Base-by-base conservation (phyloP, 2,797 vertebrate genomes). In the Alosa sapidissima region DNA sequence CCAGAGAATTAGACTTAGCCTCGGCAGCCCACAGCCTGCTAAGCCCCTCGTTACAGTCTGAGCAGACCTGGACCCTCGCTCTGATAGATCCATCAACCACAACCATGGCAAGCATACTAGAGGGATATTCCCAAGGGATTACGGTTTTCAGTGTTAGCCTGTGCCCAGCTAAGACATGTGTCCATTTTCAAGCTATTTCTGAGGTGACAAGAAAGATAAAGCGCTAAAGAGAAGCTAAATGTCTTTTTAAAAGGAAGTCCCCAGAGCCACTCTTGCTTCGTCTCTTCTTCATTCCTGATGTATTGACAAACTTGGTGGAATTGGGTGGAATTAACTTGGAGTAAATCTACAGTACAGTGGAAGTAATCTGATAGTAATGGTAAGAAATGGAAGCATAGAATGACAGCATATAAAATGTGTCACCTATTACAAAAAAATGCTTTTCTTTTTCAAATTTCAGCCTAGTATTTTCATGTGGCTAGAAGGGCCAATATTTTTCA, bases 191-290 rank as follows among this genome's bases (percentile, higher is more conserved):
- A 75, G 68, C 36, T 36, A 45, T 19, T 75, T 45, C 68, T 19
- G 68, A 41, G 68, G 68, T 75, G 68, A 75, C 68, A 75, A 75
- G 36, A 75, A 14, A 36, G 68, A 75, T 75, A 75, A 75, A 75
- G 33, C 41, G 13, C 36, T 13, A 28, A 36, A 41, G 68, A 41
- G 68, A 75, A 75, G 68, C 36, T 75, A 16, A 75, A 41, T 10
- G 68, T 45, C 68, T 41, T 75, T 14, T 72, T 14, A 62, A 13
- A 65, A 11, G 62, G 1, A 65, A 65, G 62, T 28, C 62, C 8
- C 62, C 9, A 75, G 68, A 75, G 68, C 68, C 14, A 28, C 13
- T 13, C 33, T 75, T 75, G 16, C 24, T 19, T 14, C 75, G 33
- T 75, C 68, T 75, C 0, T 75, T 19, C 68, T 41, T 75, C 33